phyloP scores from a whole-genome alignment of 2,888 invertebrate species.

The Meteorus colon region DNA sequence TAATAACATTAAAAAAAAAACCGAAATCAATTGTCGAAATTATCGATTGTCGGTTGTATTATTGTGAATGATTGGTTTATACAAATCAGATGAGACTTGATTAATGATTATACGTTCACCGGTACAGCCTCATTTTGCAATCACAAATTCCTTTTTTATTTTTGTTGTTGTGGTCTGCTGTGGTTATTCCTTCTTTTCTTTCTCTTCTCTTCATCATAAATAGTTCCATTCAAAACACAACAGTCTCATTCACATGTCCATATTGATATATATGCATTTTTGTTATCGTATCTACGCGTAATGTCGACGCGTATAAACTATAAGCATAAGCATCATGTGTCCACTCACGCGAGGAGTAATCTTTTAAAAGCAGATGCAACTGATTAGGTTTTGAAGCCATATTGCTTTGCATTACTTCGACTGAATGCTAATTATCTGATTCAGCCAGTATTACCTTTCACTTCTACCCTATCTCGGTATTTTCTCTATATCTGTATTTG shows the following conservation, averaged over 20 bases:
- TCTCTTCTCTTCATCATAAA: not conserved
- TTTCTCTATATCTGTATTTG: not conserved
- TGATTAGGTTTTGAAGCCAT: conserved; percentile 55
- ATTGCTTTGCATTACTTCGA: conserved; percentile 45
- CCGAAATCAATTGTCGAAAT: conserved; percentile 2
- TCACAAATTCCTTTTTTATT: not conserved
- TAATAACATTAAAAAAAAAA: not conserved
- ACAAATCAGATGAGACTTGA: conserved; percentile 9
- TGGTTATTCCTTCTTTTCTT: not conserved
- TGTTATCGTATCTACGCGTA: conserved; percentile 42
- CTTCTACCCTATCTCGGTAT: conserved; percentile 7
- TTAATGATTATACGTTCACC: not conserved
- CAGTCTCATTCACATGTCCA: conserved; percentile 21
- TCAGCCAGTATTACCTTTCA: conserved; percentile 55
- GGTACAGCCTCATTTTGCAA: not conserved
- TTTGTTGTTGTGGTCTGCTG: not conserved
- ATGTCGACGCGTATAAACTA: conserved; percentile 25
- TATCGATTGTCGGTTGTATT: not conserved
- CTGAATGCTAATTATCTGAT: conserved; percentile 71
- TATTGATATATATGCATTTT: conserved; percentile 32
- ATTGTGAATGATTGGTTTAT: conserved; percentile 4
- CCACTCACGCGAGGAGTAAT: conserved; percentile 55
- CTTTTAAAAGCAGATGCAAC: conserved; percentile 61
- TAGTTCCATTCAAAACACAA: conserved; percentile 7
- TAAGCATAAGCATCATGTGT: conserved; percentile 18